Conservation (phyloP, 1,140 invertebrate genomes). For the Schlechtendalia chinensis region DNA sequence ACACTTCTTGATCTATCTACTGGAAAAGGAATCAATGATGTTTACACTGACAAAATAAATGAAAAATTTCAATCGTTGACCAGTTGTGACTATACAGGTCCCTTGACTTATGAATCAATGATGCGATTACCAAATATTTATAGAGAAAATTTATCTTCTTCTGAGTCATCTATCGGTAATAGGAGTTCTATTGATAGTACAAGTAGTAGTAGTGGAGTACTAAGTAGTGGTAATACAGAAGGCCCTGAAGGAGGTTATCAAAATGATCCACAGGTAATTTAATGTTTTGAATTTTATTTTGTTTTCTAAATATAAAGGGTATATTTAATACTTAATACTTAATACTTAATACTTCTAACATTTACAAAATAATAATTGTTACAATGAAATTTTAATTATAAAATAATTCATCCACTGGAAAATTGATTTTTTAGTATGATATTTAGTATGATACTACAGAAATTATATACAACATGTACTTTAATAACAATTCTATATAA, state of each 20-base stretch:
- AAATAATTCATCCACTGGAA: no score
- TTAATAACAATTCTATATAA: no score
- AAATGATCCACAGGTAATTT: conserved; percentile 40
- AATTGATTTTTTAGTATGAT: no score
- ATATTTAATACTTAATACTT: no score
- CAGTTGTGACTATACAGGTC: conserved; percentile 79
- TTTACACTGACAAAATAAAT: conserved; percentile 66
- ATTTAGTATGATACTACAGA: no score
- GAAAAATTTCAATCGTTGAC: conserved; percentile 70
- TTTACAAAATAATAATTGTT: no score
- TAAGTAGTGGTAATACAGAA: conserved; percentile 65
- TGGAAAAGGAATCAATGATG: conserved; percentile 64
- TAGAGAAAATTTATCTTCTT: conserved; percentile 56
- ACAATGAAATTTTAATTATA: no score
- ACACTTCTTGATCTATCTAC: conserved; percentile 78
- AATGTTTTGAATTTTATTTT: neutral
- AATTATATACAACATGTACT: no score
- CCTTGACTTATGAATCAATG: conserved; percentile 80
- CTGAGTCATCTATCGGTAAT: conserved; percentile 38
- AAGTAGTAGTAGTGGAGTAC: conserved; percentile 53
- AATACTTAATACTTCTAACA: no score
- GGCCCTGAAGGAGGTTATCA: conserved; percentile 64
- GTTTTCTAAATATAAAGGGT: no score
- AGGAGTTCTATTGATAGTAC: conserved; percentile 47
- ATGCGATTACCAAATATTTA: conserved; percentile 76